Conservation (phyloP, 1,140 invertebrate species). For the Procambarus virginalis region DNA sequence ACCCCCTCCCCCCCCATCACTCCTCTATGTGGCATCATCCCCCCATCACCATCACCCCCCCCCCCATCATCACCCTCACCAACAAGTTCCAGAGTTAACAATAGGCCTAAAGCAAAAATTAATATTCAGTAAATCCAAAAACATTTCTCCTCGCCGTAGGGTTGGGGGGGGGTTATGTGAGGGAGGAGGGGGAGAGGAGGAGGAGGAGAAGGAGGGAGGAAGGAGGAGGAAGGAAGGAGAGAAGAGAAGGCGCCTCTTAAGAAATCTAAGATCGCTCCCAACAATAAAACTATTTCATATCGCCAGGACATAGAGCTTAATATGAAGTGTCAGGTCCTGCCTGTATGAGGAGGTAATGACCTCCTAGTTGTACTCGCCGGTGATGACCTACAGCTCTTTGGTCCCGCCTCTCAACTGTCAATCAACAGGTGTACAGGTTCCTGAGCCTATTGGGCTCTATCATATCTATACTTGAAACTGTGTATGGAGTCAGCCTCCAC, state of each 20-base stretch:
- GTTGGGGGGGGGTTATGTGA: neutral
- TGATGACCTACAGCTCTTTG: too few relatives aligned
- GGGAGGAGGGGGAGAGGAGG: neutral
- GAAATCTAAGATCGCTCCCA: too few relatives aligned
- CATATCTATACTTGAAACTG: too few relatives aligned
- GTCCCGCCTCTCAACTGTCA: too few relatives aligned
- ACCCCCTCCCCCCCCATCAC: neutral
- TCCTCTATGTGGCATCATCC: neutral
- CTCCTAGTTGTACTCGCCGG: too few relatives aligned
- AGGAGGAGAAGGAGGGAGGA: neutral
- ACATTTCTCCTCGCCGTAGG: neutral
- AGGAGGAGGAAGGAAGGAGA: neutral
- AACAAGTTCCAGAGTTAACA: constrained; percentile 9
- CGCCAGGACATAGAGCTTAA: too few relatives aligned
- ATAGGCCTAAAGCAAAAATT: constrained; percentile 35
- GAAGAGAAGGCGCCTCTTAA: neutral
- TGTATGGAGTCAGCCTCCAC: too few relatives aligned
- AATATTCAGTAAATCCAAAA: constrained; percentile 21
- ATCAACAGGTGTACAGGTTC: too few relatives aligned
- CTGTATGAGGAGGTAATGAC: too few relatives aligned
- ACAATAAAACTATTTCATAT: too few relatives aligned
- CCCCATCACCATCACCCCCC: neutral
- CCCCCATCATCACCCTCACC: neutral
- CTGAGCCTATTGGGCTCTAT: too few relatives aligned
- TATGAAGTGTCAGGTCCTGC: too few relatives aligned